Conservation (phyloP, 2,113 vertebrate genomes). For the Odontesthes bonariensis region DNA sequence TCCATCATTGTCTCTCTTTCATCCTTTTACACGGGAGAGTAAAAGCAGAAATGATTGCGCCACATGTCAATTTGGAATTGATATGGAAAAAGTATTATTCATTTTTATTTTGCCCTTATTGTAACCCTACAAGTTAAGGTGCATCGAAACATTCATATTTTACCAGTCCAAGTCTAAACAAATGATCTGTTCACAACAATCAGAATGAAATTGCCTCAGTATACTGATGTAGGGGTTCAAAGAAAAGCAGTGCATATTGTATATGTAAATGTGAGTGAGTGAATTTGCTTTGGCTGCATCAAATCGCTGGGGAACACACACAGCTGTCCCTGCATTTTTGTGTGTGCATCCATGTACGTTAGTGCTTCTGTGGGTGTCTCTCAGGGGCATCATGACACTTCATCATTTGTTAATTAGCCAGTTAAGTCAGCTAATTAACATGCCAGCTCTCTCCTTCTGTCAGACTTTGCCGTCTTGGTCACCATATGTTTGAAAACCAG, state of each 20-base stretch:
- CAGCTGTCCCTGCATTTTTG: slow-evolving; percentile 50
- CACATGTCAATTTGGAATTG: background rate
- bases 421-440: slow-evolving; percentile 75
- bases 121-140: background rate
- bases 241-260: background rate
- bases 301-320: slow-evolving; percentile 48
- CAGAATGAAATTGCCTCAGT: background rate
- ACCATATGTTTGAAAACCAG: slow-evolving; percentile 29
- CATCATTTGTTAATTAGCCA: slow-evolving; percentile 75
- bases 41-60: background rate
- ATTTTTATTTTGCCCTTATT: background rate
- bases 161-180: background rate
- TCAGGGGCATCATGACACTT: slow-evolving; percentile 68
- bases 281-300: slow-evolving; percentile 29
- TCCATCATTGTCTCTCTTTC: too few relatives aligned
- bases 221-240: background rate
- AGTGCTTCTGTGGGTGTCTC: slow-evolving; percentile 32
- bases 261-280: slow-evolving; percentile 3
- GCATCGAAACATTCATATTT: slow-evolving; percentile 8
- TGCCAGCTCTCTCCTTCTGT: slow-evolving; percentile 56
- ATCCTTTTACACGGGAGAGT: too few relatives aligned
- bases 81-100: background rate
- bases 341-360: background rate
- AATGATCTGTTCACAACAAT: background rate
- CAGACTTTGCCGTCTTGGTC: slow-evolving; percentile 45